phyloP scores from a whole-genome alignment of 2,888 invertebrate genomes.

The Oasisia sp. region DNA sequence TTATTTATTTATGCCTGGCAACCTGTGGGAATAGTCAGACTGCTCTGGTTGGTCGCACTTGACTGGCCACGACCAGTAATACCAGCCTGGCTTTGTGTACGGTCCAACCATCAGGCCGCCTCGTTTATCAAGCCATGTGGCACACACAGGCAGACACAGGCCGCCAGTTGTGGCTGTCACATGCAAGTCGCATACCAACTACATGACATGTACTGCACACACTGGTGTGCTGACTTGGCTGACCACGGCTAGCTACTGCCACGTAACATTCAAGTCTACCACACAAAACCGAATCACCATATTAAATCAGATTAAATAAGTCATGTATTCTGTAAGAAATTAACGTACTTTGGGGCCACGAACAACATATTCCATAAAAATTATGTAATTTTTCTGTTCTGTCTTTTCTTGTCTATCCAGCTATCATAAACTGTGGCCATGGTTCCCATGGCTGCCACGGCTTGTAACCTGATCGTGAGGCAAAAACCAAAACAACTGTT shows the following conservation, averaged over 20 bases:
- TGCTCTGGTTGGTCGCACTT: constrained; percentile 17
- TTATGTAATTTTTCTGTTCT: not conserved
- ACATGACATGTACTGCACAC: not conserved
- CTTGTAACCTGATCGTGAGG: not conserved
- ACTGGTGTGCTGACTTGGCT: not conserved
- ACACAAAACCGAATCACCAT: not conserved
- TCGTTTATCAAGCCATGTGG: not conserved
- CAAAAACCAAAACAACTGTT: not conserved
- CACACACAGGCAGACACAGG: not conserved
- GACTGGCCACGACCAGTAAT: constrained; percentile 7
- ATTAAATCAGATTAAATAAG: not conserved
- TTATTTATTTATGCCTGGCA: constrained; percentile 6
- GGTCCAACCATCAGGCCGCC: not conserved
- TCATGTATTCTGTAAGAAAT: too few relatives aligned
- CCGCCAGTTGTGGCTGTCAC: not conserved
- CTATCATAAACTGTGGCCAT: too few relatives aligned
- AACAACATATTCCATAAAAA: not conserved
- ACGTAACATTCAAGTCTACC: not conserved
- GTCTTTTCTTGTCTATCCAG: too few relatives aligned
- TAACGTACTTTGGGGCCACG: too few relatives aligned
- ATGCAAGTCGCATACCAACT: not conserved
- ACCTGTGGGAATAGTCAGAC: not conserved
- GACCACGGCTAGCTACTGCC: not conserved
- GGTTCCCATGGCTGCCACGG: too few relatives aligned
- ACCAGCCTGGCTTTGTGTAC: not conserved